Evolutionary conservation across 2,797 vertebrate species (phyloP), one percentile per base, ranked within the genome.

Genomic region (Xenops minutus): DNA sequence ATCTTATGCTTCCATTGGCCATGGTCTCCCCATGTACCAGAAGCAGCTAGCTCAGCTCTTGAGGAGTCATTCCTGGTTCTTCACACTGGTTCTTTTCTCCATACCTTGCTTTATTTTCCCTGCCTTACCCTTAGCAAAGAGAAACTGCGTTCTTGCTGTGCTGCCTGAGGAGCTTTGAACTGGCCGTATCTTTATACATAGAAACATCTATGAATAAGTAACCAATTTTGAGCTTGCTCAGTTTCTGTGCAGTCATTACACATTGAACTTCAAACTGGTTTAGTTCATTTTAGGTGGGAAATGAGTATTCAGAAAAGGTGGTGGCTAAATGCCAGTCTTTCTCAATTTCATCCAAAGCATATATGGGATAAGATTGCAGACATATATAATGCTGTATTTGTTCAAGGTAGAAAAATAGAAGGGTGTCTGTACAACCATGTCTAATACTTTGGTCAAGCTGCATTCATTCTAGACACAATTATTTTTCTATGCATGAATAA

Each of bases 401-500:
- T 90, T 91, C 59, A 55, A 83, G 41, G 86, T 14, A 78, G 51
- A 64, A 94, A 95, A 94, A 62, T 49, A 90, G 22, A 68, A 81
- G 8, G 12, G 7, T 85, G 51, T 74, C 67, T 1, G 3, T 27
- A 64, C 29, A 84, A 67, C 68, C 52, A 44, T 78, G 68, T 48
- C 83, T 92, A 92, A 91, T 93, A 77, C 44, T 79, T 92, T 58
- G 32, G 81, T 84, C 83, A 95, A 95, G 85, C 66, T 84, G 43
- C 49, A 78, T 89, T 93, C 62, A 67, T 94, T 85, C 58, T 80
- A 83, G 56, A 55, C 19, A 77, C 73, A 93, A 83, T 78, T 94
- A 93, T 95, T 97, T 96, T 94, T 85, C 84, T 74, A 67, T 68
- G 69, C 64, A 74, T 87, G 74, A 89, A 76, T 82, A 76, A 92